Evolutionary conservation across 2,888 invertebrate genomes (phyloP), one percentile per base, ranked within the genome.

Genomic region (Altica lythri): DNA sequence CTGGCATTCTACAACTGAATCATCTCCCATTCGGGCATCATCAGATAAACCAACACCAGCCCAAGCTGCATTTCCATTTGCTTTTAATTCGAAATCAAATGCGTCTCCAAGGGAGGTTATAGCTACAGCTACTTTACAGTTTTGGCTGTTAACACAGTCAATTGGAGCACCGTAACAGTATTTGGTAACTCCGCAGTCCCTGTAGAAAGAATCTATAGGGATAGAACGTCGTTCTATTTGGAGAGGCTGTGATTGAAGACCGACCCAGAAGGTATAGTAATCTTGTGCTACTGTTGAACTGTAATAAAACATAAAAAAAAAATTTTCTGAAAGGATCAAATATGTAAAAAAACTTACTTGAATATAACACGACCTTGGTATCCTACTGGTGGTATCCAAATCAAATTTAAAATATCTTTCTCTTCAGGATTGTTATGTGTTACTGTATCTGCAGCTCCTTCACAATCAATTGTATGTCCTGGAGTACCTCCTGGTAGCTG

Each of bases 1-100:
- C 2, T 86, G 82, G 69, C 92, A 92, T 69, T 91, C 92, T 70
- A 90, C 85, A 0, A 91, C 89, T 57, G 89, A 87, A 73, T 93
- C 93, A 18, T 87, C 86, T 14, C 92, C 92, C 94, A 94, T 94
- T 70, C 83, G 83, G 30, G 77, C 79, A 68, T 93, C 92, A 22
- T 80, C 76, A 3, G 93, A 93, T 2, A 95, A 76, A 0, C 87
- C 94, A 9, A 91, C 80, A 0, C 91, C 91, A 1, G 92, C 84
- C 71, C 84, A 86, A 1, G 83, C 75, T 53, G 69, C 69, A 57
- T 60, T 55, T 50, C 50, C 61, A 4, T 25, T 67, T 0, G 83
- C 80, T 68, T 83, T 81, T 68, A 89, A 63, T 71, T 88, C 86
- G 66, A 88, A 88, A 56, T 82, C 79, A 63, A 82, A 85, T 18